Percentiles rank a stretch among this genome's conserved stretches.
phyloP scores from a whole-genome alignment of 1,140 invertebrate species.

The Eumeta japonica region DNA sequence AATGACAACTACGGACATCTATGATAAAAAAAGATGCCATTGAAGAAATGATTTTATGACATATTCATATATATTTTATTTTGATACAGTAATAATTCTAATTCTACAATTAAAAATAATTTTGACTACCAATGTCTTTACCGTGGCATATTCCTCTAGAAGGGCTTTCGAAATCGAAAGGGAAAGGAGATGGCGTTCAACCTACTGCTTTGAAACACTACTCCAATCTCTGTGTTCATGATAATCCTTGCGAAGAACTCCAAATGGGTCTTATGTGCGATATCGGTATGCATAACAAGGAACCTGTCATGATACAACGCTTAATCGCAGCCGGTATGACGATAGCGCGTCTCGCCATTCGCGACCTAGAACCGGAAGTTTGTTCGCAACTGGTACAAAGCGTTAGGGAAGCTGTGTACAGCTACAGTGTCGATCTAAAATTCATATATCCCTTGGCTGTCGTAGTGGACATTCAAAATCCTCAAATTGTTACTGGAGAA shows the following conservation, averaged over 20 bases:
- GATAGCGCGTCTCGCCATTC: conserved; percentile 38
- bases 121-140: conserved; percentile 42
- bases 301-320: conserved; percentile 37
- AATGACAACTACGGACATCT: too few species aligned
- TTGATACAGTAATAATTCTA: too few species aligned
- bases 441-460: conserved; percentile 49
- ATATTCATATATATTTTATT: too few species aligned
- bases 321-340: conserved; percentile 49
- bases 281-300: conserved; percentile 36
- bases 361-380: conserved; percentile 44
- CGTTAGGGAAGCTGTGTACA: conserved; percentile 46
- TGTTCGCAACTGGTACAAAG: conserved; percentile 45
- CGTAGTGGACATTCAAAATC: conserved; percentile 45
- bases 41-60: too few species aligned
- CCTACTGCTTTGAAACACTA: conserved; percentile 36
- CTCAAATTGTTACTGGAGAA: conserved; percentile 47
- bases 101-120: too few species aligned
- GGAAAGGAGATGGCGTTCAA: conserved; percentile 17
- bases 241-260: conserved; percentile 41
- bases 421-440: conserved; percentile 47
- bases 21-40: too few species aligned
- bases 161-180: conserved; percentile 22
- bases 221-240: conserved; percentile 35
- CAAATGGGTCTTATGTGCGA: conserved; percentile 50
- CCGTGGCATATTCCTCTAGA: conserved; percentile 49